Base-by-base conservation (phyloP, 2,888 invertebrate species). In the Rhingia rostrata region DNA sequence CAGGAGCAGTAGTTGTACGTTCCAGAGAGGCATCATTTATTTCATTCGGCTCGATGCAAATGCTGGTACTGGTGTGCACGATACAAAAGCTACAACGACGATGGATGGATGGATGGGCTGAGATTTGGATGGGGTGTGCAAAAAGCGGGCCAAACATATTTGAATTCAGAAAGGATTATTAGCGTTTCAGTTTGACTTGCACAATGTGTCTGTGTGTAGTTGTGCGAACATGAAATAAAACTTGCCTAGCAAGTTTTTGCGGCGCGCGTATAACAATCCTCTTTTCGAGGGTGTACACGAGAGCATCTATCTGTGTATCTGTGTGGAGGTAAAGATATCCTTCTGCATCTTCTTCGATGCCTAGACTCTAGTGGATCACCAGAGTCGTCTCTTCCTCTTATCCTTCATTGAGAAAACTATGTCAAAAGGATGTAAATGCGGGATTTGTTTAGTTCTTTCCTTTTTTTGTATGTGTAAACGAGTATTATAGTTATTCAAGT, bases 111-210 rank as follows among this genome's bases (percentile, higher is more conserved):
- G 33, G 43, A 12, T 33, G 53, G 51, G 53, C 32, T 30, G 6
- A 22, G 37, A 58, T 39, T 47, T 47, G 60, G 58, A 37, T 12
- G 10, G 43, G 35, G 10, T n/a, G 41, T 7, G 2, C 22, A 51
- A 60, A 79, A 79, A 80, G 60, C 66, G 79, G 73, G 73, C 79
- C 79, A 80, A 80, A 61, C 54, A 73, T 66, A 80, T 61, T 74
- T 74, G 64, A 74, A 64, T 74, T 58, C 56, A 54, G 67, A 73
- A 80, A 73, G 79, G 73, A 80, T 73, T 80, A 80, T 73, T 73
- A 80, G 66, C 79, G 73, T 60, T 79, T 66, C 58, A 60, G 64
- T 51, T 79, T 64, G 64, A 63, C 63, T 64, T 49, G 78, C 45
- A 72, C 43, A 70, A 66, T 66, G 45, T 74, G 64, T 49, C 54